Evolutionary conservation across 2,113 vertebrate species (phyloP).

Genomic region (Menidia beryllina): DNA sequence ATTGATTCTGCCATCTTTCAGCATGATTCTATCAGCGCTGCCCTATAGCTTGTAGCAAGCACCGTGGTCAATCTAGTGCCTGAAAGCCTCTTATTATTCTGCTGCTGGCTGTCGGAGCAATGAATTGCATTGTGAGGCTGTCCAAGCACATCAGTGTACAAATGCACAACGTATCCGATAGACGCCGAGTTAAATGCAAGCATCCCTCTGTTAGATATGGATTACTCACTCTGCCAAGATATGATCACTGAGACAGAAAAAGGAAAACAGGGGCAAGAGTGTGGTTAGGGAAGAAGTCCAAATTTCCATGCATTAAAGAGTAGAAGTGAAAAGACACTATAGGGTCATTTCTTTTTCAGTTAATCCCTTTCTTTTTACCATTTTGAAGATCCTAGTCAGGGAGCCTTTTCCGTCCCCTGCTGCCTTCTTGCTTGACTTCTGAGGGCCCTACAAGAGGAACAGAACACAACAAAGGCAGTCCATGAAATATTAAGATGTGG

Average conservation of each 20-base stretch:
- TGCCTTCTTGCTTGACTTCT: slow-evolving; percentile 88
- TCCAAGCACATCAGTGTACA: slow-evolving; percentile 41
- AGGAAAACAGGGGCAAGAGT: slow-evolving; percentile 19
- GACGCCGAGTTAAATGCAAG: slow-evolving; percentile 46
- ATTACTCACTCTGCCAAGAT: slow-evolving; percentile 78
- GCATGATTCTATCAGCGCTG: slow-evolving; percentile 30
- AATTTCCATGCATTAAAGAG: slow-evolving; percentile 2
- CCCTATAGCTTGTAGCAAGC: slow-evolving; percentile 41
- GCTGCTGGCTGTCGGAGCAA: slow-evolving; percentile 44
- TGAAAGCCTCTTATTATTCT: slow-evolving; percentile 64
- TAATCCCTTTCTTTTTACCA: slow-evolving; percentile 87
- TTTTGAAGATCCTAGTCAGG: slow-evolving; percentile 97
- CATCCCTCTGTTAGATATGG: slow-evolving; percentile 28
- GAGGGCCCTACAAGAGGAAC: slow-evolving; percentile 70
- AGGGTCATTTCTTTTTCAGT: background rate
- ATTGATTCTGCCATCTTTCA: slow-evolving; percentile 15
- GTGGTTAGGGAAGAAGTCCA: slow-evolving; percentile 19
- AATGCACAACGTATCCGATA: slow-evolving; percentile 28
- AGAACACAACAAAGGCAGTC: slow-evolving; percentile 9
- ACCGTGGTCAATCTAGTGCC: slow-evolving; percentile 18
- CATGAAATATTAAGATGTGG: background rate
- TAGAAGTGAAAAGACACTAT: background rate
- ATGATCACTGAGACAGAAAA: slow-evolving; percentile 73
- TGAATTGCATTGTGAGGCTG: slow-evolving; percentile 59
- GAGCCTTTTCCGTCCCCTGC: slow-evolving; percentile 91